Conservation (phyloP, 1,140 invertebrate species). For the Brachionus asplanchnoidis region DNA sequence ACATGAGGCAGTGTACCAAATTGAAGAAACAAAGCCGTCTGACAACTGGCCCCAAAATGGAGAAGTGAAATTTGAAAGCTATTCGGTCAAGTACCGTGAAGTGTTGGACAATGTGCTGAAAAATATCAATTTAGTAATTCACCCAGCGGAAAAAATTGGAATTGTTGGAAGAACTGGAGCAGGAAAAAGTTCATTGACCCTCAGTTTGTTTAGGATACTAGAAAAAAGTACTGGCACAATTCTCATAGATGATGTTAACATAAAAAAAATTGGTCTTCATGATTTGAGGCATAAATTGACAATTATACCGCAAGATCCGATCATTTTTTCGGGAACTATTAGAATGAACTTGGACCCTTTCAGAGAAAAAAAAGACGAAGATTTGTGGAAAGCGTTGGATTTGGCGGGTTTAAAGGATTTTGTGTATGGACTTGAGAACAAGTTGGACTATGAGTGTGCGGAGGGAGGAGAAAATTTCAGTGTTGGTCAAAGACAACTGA, state of each 20-base stretch:
- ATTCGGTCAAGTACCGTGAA: constrained; percentile 47
- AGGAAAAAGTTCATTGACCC: constrained; percentile 76
- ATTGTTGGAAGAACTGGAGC: constrained; percentile 79
- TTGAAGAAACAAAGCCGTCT: constrained; percentile 49
- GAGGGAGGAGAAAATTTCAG: constrained; percentile 45
- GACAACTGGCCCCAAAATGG: constrained; percentile 62
- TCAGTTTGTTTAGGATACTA: constrained; percentile 60
- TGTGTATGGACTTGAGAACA: constrained; percentile 47
- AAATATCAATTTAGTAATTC: constrained; percentile 47
- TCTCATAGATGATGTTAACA: constrained; percentile 67
- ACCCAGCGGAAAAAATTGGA: constrained; percentile 63
- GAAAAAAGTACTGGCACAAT: constrained; percentile 60
- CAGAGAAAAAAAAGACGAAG: constrained; percentile 65
- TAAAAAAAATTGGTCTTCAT: constrained; percentile 64
- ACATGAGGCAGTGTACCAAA: constrained; percentile 51
- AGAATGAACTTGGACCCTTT: constrained; percentile 64
- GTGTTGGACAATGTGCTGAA: constrained; percentile 49
- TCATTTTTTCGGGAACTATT: constrained; percentile 77
- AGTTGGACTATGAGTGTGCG: background rate
- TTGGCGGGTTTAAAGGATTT: constrained; percentile 49
- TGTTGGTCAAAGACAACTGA: constrained; percentile 61
- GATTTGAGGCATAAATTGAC: constrained; percentile 69
- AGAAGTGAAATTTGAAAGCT: constrained; percentile 60
- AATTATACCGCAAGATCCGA: constrained; percentile 85
- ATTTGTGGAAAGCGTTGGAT: constrained; percentile 64